Base-by-base conservation (phyloP, 2,797 vertebrate genomes). In the Remorina albescens region DNA sequence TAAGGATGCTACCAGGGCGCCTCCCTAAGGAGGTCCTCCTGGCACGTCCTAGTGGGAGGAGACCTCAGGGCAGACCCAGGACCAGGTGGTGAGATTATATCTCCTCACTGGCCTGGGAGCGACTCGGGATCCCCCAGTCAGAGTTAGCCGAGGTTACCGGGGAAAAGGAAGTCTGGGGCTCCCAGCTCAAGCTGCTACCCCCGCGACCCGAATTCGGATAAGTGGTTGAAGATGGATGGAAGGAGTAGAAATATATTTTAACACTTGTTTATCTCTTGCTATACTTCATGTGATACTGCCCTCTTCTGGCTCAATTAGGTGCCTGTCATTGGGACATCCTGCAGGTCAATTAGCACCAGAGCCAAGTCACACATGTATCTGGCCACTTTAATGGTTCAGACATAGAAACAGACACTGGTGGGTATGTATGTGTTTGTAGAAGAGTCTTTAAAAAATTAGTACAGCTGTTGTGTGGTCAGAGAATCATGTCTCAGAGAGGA, bases 391-490 rank as follows among this genome's bases (percentile, higher is more conserved):
- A 83, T 87, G 41, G n/a, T 59, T 70, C 62, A 61, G 58, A 19
- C 49, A 61, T 70, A 82, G 26, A 87, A 87, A 85, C 74, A 0
- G 80, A 75, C 55, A 66, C 59, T 60, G 5, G 30, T 36, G 10
- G 12, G 6, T 74, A 21, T 51, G 28, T 25, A 7, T 32, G 54
- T 58, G 34, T 55, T 68, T 49, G 59, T 73, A 19, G 78, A 23
- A 86, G 82, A 93, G 92, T 93, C 77, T 93, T 91, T 87, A 74
- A 80, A 92, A 92, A 87, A 86, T 50, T 70, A 76, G 56, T 2
- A 39, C 25, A 77, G 67, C 75, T 49, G 54, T 32, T 65, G 21
- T 12, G 61, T 69, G 42, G 91, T 90, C 93, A 92, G 92, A 94
- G 92, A 80, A 90, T 93, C 84, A 85, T 28, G 18, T 44, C 46